Evolutionary conservation across 2,113 vertebrate genomes (phyloP).

Genomic region (Scomber colias): DNA sequence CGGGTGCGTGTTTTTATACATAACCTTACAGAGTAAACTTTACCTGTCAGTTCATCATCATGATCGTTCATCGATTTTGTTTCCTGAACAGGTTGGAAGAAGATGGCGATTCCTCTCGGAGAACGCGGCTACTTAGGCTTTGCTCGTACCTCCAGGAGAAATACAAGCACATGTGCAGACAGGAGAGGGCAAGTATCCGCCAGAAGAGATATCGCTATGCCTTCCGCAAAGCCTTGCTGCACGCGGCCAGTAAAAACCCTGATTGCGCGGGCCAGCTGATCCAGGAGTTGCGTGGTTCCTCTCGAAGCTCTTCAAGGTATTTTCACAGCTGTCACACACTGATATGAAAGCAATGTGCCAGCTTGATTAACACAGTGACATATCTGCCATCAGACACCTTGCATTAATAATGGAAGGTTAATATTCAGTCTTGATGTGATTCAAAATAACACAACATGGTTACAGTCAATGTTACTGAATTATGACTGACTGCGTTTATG

Average conservation of each 20-base stretch:
- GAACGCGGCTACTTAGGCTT: constrained; percentile 93
- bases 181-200: constrained; percentile 93
- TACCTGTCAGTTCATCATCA: not conserved
- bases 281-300: constrained; percentile 87
- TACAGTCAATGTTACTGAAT: too few species aligned
- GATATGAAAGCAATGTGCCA: not conserved
- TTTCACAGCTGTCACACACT: not conserved
- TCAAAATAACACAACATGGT: too few species aligned
- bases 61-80: not conserved
- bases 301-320: constrained; percentile 86
- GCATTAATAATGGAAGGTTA: not conserved
- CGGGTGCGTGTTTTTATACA: constrained; percentile 57
- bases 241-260: constrained; percentile 93
- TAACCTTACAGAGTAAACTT: not conserved
- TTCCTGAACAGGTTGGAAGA: constrained; percentile 77
- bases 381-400: not conserved
- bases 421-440: not conserved
- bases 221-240: constrained; percentile 95
- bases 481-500: not conserved
- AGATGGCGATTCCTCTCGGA: constrained; percentile 87
- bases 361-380: not conserved
- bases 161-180: constrained; percentile 98
- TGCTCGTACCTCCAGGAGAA: constrained; percentile 98
- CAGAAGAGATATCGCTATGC: constrained; percentile 95
- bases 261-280: constrained; percentile 91